Percentiles rank a stretch among this genome's conserved stretches.
These are phyloP conservation scores for Picathartes gymnocephalus DNA, from an alignment of 2,113 vertebrate species.

Conservation along the genomic window DNA sequence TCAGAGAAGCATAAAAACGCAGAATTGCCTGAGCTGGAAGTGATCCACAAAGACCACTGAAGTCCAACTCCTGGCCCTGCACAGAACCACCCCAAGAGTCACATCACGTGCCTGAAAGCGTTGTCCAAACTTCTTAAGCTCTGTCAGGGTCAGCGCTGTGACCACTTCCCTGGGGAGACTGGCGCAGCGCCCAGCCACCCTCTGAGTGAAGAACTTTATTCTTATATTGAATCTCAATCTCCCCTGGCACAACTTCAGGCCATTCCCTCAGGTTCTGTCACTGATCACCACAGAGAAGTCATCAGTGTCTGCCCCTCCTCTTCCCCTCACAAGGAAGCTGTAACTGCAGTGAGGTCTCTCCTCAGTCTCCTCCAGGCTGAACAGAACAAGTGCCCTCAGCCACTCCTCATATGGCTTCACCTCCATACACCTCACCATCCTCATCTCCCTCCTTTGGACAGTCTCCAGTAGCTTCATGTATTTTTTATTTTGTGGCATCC, in stretches of 20 bases:
- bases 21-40: background rate
- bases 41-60: background rate
- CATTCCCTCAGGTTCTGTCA: background rate
- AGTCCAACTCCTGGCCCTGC: background rate
- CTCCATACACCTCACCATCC: background rate
- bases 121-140: background rate
- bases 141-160: background rate
- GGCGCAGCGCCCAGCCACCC: background rate
- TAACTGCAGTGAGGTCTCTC: background rate
- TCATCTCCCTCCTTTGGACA: background rate
- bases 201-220: background rate
- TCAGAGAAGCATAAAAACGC: background rate
- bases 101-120: accelerated
- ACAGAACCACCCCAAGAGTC: background rate
- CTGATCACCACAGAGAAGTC: background rate
- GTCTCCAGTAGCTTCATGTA: background rate
- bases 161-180: background rate
- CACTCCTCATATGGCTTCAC: accelerated
- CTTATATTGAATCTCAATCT: background rate
- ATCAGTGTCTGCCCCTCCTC: background rate
- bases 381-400: background rate
- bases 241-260: background rate
- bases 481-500: background rate
- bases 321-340: background rate
- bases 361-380: background rate